phyloP scores from a whole-genome alignment of 2,113 vertebrate genomes.

The Lepisosteus oculatus region DNA sequence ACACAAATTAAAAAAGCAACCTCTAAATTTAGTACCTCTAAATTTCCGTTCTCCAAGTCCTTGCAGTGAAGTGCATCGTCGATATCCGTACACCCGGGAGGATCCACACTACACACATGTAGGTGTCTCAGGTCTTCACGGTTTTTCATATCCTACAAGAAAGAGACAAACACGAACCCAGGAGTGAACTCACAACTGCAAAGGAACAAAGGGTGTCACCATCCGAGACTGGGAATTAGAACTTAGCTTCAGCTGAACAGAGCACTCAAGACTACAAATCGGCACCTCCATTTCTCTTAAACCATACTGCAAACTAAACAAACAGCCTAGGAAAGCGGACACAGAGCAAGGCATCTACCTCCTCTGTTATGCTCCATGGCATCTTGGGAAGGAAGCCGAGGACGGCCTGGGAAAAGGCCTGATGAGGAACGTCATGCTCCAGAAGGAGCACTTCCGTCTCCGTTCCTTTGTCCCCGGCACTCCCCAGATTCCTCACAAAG shows the following conservation, averaged over 20 bases:
- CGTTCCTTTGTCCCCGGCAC: conserved; percentile 87
- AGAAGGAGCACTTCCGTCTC: conserved; percentile 91
- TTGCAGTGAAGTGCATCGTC: conserved; percentile 90
- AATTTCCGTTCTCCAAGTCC: conserved; percentile 81
- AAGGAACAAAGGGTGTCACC: neutral
- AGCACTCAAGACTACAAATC: neutral
- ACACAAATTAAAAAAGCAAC: no score
- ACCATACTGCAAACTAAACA: neutral
- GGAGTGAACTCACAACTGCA: neutral
- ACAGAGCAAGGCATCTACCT: conserved; percentile 56
- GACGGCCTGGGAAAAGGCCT: conserved; percentile 87
- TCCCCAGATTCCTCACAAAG: conserved; percentile 89
- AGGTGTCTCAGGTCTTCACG: conserved; percentile 83
- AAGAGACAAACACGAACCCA: neutral
- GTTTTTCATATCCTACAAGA: conserved; percentile 76
- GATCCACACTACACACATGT: conserved; percentile 90
- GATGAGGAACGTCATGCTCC: conserved; percentile 95
- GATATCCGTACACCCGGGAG: conserved; percentile 96
- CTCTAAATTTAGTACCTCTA: conserved; percentile 66
- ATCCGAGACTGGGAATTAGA: neutral
- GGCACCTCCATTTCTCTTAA: neutral
- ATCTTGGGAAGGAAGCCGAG: conserved; percentile 91
- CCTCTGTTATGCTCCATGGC: conserved; percentile 86
- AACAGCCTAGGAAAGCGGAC: neutral
- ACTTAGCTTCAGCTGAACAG: neutral